phyloP scores from a whole-genome alignment of 2,797 vertebrate species.

The Girardinus metallicus region DNA sequence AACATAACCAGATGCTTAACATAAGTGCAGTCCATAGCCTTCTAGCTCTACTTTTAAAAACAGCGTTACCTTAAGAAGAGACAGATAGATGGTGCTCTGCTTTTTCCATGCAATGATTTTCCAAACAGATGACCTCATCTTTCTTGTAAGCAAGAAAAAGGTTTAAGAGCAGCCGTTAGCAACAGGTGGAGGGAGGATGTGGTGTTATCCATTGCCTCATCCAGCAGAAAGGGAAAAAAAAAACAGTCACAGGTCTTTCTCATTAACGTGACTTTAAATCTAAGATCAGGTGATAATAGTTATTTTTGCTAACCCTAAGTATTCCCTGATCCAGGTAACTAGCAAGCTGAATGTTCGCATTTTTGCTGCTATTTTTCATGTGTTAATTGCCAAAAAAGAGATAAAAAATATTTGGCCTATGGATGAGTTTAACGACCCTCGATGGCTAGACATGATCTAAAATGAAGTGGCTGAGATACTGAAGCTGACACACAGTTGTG shows the following conservation, averaged over 20 bases:
- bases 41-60: neutral
- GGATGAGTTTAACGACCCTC: neutral
- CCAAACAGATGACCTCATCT: neutral
- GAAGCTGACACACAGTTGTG: neutral
- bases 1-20: neutral
- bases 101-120: neutral
- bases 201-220: neutral
- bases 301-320: neutral
- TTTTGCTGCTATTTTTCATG: neutral
- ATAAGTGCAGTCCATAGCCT: neutral
- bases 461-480: neutral
- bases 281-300: neutral
- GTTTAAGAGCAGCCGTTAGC: neutral
- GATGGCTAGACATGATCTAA: neutral
- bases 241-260: neutral
- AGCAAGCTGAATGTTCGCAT: neutral
- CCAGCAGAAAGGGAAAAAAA: neutral
- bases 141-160: neutral
- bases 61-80: neutral
- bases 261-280: neutral
- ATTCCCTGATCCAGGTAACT: neutral
- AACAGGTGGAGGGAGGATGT: neutral
- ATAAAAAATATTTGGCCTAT: neutral
- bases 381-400: neutral
- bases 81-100: neutral